A percentile compares a stretch with the other conserved stretches of the same genome.
Evolutionary conservation across 1,140 invertebrate species (phyloP).

Genomic region (Cotesia glomerata): DNA sequence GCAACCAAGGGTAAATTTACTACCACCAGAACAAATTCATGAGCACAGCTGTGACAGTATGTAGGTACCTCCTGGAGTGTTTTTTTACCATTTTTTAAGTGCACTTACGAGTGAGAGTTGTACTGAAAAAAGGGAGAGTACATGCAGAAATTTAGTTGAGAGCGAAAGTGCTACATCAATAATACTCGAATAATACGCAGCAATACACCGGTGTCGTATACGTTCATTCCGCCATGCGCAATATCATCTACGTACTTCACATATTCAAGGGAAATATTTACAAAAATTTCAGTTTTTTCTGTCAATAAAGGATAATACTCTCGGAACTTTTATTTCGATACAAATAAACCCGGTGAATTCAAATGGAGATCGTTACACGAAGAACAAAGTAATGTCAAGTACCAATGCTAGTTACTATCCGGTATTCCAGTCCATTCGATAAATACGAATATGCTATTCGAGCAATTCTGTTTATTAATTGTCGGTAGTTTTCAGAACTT

Average conservation of each 20-base stretch:
- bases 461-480: conserved; percentile 36
- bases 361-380: not conserved
- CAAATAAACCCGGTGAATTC: not conserved
- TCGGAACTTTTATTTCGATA: not conserved
- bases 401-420: conserved; percentile 3
- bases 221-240: too few relatives aligned
- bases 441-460: conserved; percentile 23
- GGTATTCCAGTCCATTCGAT: not conserved
- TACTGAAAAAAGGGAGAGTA: conserved; percentile 5
- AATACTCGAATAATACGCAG: not conserved
- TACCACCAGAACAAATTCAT: conserved; percentile 39
- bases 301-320: not conserved
- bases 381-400: not conserved
- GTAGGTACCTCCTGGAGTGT: conserved; percentile 31
- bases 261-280: too few relatives aligned
- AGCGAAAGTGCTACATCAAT: not conserved
- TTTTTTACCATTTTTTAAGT: conserved; percentile 52
- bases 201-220: too few relatives aligned
- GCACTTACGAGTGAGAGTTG: conserved; percentile 37
- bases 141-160: not conserved
- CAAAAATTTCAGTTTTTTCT: not conserved
- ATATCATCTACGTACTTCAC: too few relatives aligned
- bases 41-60: conserved; percentile 40
- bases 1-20: not conserved
- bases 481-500: not conserved